phyloP scores from a whole-genome alignment of 2,888 invertebrate species.

The Limnephilus auricula region DNA sequence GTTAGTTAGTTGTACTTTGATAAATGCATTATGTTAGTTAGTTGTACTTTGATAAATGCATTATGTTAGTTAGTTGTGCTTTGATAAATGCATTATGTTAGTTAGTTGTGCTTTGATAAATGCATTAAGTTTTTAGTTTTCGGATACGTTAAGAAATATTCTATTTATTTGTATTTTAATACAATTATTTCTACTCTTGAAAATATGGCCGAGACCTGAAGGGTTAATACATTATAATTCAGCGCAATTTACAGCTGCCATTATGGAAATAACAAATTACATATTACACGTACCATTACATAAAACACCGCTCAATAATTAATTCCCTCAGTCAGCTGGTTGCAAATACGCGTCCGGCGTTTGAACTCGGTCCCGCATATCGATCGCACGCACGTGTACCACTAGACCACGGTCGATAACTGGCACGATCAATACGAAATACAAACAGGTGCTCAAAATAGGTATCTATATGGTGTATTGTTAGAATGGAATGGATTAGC shows the following conservation, averaged over 20 bases:
- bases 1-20: too few relatives aligned
- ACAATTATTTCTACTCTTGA: too few relatives aligned
- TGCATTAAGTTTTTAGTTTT: too few relatives aligned
- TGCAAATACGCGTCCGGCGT: background rate
- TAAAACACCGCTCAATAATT: background rate
- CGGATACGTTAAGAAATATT: too few relatives aligned
- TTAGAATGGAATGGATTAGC: background rate
- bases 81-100: too few relatives aligned
- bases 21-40: too few relatives aligned
- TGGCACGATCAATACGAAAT: background rate
- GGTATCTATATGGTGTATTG: background rate
- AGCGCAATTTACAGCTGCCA: background rate
- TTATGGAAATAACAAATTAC: background rate
- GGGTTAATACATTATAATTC: too few relatives aligned
- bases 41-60: too few relatives aligned
- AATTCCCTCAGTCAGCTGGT: background rate
- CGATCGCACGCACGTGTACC: conserved; percentile 24
- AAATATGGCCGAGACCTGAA: too few relatives aligned
- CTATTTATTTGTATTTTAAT: too few relatives aligned
- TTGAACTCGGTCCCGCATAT: conserved; percentile 5
- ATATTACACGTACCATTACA: background rate
- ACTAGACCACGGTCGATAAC: background rate
- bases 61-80: too few relatives aligned
- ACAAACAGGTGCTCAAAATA: background rate
- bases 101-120: too few relatives aligned